Evolutionary conservation across 1,140 invertebrate species (phyloP).

Genomic region (Gonatopus flavifemur): DNA sequence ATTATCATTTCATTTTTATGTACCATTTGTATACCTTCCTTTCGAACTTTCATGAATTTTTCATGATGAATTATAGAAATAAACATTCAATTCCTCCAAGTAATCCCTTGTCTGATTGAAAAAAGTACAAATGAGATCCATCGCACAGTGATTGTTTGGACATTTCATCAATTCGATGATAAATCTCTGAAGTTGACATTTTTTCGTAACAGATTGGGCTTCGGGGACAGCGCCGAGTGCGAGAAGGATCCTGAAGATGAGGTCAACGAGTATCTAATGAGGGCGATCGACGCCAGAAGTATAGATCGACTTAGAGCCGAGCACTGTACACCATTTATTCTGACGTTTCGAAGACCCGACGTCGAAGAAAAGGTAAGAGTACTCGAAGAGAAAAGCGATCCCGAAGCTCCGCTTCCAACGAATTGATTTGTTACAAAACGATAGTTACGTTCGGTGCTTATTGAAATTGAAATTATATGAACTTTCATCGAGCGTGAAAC

Average conservation of each 20-base stretch:
- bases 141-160: not conserved
- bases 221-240: conserved; percentile 62
- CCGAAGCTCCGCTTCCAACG: no score
- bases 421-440: no score
- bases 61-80: not conserved
- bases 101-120: no score
- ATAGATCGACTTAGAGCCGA: conserved; percentile 84
- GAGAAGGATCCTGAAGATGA: conserved; percentile 84
- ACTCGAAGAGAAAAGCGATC: no score
- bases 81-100: no score
- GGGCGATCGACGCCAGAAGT: conserved; percentile 91
- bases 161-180: not conserved
- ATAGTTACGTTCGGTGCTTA: not conserved
- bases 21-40: not conserved
- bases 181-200: no score
- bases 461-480: no score
- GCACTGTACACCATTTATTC: conserved; percentile 78
- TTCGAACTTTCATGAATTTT: not conserved
- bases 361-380: conserved; percentile 76
- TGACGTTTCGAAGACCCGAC: conserved; percentile 76
- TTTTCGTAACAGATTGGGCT: conserved; percentile 63
- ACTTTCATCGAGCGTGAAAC: no score
- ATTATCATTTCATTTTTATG: not conserved
- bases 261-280: conserved; percentile 91
- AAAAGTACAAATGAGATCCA: no score